Evolutionary conservation across 2,113 vertebrate species (phyloP).

Genomic region (Tursiops truncatus): DNA sequence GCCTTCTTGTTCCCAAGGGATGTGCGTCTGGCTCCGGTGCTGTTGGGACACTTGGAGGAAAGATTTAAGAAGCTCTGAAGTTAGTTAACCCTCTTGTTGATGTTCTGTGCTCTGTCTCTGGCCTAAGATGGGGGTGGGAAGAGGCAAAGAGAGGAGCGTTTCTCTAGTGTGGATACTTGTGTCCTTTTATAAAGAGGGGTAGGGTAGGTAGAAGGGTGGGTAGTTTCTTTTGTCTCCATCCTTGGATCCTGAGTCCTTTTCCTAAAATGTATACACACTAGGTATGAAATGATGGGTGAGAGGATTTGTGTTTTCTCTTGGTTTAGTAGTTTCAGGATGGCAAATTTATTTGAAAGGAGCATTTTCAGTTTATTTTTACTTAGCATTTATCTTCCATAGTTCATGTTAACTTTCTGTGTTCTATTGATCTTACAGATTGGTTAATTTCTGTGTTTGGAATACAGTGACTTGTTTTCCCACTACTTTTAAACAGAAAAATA

Average conservation of each 20-base stretch:
- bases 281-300: not conserved
- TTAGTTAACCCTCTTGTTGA: not conserved
- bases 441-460: not conserved
- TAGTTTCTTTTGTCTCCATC: not conserved
- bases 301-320: not conserved
- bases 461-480: fast-evolving
- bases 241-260: not conserved
- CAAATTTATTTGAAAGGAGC: not conserved
- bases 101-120: not conserved
- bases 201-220: fast-evolving
- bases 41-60: not conserved
- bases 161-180: not conserved
- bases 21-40: not conserved
- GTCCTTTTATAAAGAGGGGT: not conserved
- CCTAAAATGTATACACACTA: not conserved
- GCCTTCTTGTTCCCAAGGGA: not conserved
- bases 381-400: not conserved
- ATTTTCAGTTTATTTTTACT: not conserved
- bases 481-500: fast-evolving
- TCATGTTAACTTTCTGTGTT: not conserved
- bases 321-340: not conserved
- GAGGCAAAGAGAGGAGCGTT: not conserved
- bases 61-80: not conserved
- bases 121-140: not conserved
- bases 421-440: not conserved